Conservation (phyloP, 2,113 vertebrate genomes). For the Sander lucioperca region DNA sequence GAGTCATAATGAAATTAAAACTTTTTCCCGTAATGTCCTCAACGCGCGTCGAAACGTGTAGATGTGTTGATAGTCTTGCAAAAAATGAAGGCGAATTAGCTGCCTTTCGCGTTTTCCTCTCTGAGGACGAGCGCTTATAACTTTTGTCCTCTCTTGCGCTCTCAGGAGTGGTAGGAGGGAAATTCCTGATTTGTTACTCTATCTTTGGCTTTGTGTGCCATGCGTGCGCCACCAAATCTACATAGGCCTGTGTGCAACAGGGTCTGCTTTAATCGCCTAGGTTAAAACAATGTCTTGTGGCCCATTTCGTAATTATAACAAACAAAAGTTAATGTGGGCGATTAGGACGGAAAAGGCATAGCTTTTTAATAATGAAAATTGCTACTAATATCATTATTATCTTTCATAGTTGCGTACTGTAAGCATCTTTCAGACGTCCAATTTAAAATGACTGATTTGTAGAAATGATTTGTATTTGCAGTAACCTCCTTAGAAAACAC, state of each 20-base stretch:
- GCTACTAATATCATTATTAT: background rate
- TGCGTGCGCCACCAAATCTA: slow-evolving; percentile 76
- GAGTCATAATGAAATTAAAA: slow-evolving; percentile 38
- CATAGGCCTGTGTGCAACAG: slow-evolving; percentile 62
- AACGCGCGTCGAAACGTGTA: slow-evolving; percentile 1
- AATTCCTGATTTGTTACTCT: slow-evolving; percentile 86
- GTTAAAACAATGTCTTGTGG: background rate
- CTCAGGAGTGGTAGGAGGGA: slow-evolving; percentile 84
- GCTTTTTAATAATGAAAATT: accelerated
- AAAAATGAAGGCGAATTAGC: slow-evolving; percentile 24
- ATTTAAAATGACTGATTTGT: background rate
- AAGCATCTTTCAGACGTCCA: background rate
- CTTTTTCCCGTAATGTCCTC: background rate
- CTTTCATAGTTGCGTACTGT: background rate
- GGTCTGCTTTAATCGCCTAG: slow-evolving; percentile 3
- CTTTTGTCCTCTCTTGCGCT: slow-evolving; percentile 70
- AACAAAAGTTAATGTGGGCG: background rate
- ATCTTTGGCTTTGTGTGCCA: slow-evolving; percentile 80
- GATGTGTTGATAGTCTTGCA: slow-evolving; percentile 3
- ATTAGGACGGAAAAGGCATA: background rate
- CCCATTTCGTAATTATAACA: background rate
- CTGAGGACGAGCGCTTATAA: slow-evolving; percentile 60
- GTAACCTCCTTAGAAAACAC: background rate
- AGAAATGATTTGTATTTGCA: background rate
- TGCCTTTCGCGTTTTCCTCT: slow-evolving; percentile 34